These are phyloP conservation scores for Pavo muticus DNA, from an alignment of 2,113 vertebrate genomes.

Conservation along the genomic window DNA sequence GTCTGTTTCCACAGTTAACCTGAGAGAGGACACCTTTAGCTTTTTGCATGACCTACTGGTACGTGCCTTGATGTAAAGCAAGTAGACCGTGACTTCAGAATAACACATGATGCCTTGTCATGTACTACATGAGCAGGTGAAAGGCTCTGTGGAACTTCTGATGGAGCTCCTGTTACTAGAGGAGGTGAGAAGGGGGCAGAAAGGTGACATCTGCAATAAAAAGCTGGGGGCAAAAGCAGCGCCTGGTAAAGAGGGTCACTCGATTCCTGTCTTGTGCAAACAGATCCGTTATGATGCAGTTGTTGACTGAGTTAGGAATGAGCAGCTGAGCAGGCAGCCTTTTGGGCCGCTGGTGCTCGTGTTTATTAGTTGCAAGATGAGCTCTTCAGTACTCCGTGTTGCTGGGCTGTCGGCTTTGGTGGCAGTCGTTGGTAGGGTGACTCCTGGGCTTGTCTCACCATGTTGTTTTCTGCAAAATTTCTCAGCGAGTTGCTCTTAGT, in stretches of 20 bases:
- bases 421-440: too few relatives aligned
- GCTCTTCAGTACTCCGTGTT: fast-evolving
- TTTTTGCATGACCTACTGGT: neutral
- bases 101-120: neutral
- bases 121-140: neutral
- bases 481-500: neutral
- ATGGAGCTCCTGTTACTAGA: neutral
- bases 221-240: neutral
- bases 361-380: neutral
- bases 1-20: neutral
- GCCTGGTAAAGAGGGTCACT: neutral
- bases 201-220: neutral
- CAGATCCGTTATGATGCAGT: neutral
- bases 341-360: neutral
- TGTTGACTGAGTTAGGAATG: neutral
- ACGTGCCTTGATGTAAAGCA: neutral
- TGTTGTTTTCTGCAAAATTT: neutral
- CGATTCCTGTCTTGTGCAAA: neutral
- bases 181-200: neutral
- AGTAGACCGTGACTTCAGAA: neutral
- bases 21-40: neutral
- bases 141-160: constrained; percentile 22
- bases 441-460: neutral
- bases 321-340: neutral
- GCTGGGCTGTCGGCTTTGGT: neutral